phyloP scores from a whole-genome alignment of 2,797 vertebrate species.

The Sebastes steindachneri region DNA sequence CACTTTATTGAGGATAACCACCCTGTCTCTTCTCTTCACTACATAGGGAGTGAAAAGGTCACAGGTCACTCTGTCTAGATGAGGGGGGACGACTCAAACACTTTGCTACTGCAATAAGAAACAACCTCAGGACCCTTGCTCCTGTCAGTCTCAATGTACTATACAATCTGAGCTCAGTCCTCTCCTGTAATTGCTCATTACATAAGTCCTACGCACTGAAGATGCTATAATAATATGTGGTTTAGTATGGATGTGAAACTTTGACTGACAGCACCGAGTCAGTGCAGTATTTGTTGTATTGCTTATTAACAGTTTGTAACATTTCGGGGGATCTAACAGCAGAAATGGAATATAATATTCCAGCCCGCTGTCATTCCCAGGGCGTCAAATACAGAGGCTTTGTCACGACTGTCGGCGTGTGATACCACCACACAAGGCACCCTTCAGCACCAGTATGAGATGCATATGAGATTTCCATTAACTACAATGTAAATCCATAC shows the following conservation, averaged over 20 bases:
- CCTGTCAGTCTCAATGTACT: not conserved
- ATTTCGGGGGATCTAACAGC: no score
- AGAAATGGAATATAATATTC: no score
- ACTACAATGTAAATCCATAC: no score
- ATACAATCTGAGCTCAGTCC: not conserved
- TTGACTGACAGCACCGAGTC: not conserved
- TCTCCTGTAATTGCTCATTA: not conserved
- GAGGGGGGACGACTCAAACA: not conserved
- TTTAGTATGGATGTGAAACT: not conserved
- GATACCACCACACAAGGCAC: no score
- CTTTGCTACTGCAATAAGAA: not conserved
- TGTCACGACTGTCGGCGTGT: no score
- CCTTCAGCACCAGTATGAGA: no score
- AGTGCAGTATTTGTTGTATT: not conserved
- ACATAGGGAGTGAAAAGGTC: conserved; percentile 10
- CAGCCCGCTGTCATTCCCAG: no score
- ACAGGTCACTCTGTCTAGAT: conserved; percentile 12
- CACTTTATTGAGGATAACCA: conserved; percentile 38
- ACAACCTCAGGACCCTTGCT: not conserved
- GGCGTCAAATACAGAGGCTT: no score
- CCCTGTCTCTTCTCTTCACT: conserved; percentile 4
- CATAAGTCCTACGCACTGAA: not conserved
- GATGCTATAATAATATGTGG: not conserved
- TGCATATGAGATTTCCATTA: no score
- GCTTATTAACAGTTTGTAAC: not conserved